Evolutionary conservation across 2,797 vertebrate species (phyloP).

Genomic region (Kryptopterus vitreolus): DNA sequence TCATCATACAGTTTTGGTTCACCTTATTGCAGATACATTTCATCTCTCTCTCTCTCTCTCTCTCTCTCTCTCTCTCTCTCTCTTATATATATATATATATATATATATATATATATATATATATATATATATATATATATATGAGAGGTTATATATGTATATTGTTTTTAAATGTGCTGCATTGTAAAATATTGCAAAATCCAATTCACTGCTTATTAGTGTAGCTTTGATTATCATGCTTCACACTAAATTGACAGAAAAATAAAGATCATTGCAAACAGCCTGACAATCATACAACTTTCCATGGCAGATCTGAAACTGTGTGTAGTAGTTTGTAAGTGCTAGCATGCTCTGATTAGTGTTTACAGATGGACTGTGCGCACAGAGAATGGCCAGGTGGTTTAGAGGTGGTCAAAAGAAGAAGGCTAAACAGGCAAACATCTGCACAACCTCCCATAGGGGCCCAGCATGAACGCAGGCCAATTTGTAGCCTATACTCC

Average conservation of each 20-base stretch:
- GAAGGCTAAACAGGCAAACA: slow-evolving; percentile 43
- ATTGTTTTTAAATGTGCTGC: too few species aligned
- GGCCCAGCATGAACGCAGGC: slow-evolving; percentile 28
- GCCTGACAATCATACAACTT: neutral
- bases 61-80: too few species aligned
- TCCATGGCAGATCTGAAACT: neutral
- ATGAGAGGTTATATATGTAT: too few species aligned
- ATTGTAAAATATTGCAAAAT: too few species aligned
- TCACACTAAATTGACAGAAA: neutral
- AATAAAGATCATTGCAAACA: neutral
- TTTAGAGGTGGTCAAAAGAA: slow-evolving; percentile 39
- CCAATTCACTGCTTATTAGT: neutral
- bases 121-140: too few species aligned
- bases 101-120: too few species aligned
- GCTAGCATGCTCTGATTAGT: slow-evolving; percentile 25
- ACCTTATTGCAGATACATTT: too few species aligned
- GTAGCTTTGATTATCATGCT: too few species aligned
- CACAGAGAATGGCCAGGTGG: slow-evolving; percentile 34
- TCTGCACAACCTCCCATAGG: slow-evolving; percentile 41
- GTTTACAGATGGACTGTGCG: slow-evolving; percentile 40
- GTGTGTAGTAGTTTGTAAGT: slow-evolving; percentile 18
- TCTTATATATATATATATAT: too few species aligned
- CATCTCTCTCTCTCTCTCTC: too few species aligned
- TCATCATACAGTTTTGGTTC: too few species aligned
- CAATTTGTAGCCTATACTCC: slow-evolving; percentile 37